A percentile compares a stretch with the other conserved stretches of the same genome.
phyloP scores from a whole-genome alignment of 2,113 vertebrate species.

The Peucedramus taeniatus region DNA sequence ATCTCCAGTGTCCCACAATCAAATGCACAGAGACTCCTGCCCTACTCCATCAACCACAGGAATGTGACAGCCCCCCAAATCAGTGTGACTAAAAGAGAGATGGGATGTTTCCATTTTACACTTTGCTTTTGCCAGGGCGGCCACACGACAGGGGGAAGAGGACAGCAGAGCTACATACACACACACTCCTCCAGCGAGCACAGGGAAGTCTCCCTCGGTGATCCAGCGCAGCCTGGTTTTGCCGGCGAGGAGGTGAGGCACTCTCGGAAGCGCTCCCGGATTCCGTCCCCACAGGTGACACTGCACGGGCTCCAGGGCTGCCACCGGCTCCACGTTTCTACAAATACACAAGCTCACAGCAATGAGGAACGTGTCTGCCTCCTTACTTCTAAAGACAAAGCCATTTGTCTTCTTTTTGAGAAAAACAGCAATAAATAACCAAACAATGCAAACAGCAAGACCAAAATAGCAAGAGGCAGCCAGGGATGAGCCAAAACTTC shows the following conservation, averaged over 20 bases:
- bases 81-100: background rate
- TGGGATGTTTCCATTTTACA: background rate
- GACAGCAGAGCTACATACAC: constrained; percentile 70
- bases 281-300: constrained; percentile 87
- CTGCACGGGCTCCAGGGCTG: constrained; percentile 92
- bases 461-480: background rate
- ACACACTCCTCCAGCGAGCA: constrained; percentile 90
- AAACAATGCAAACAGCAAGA: background rate
- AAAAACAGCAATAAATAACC: background rate
- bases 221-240: constrained; percentile 78
- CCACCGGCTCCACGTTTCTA: constrained; percentile 88
- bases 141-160: accelerated
- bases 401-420: background rate
- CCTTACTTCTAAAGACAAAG: background rate
- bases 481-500: background rate
- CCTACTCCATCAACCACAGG: background rate
- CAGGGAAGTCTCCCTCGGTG: constrained; percentile 79
- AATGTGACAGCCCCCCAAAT: background rate
- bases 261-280: constrained; percentile 83
- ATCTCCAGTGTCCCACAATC: background rate
- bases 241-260: constrained; percentile 80
- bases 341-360: constrained; percentile 51
- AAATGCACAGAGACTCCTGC: background rate
- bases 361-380: background rate
- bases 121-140: background rate